Evolutionary conservation across 2,797 vertebrate genomes (phyloP), one percentile per base, ranked within the genome.

Genomic region (Gambusia yucatana): DNA sequence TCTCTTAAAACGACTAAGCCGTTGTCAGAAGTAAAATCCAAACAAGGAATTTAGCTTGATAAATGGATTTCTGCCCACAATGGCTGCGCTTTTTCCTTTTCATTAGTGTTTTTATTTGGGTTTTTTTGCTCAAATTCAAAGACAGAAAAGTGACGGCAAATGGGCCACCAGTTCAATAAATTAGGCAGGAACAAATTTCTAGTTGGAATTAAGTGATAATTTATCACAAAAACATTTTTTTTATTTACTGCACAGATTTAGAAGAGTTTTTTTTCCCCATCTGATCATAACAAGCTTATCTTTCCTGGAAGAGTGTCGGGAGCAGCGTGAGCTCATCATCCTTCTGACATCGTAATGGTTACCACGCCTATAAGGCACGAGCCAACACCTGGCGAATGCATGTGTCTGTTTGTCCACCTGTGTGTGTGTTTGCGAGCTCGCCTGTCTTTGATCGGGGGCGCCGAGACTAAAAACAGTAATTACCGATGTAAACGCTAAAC

Each of bases 401-500:
- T 87, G 74, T 86, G 86, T 86, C 65, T 90, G 63, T 90, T 52
- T 83, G 81, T 89, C 77, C 74, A 63, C 87, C 76, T 88, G 74
- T 84, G 72, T 78, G 72, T 85, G 78, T 80, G 72, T 84, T 67
- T 82, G 72, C 67, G 36, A 73, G 86, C 84, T 84, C 77, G 76
- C 36, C 79, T 67, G 77, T 74, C 94, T 96, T 96, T 96, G 94
- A 96, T 96, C 92, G 87, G 28, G 14, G 77, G 57, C 79, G 81
- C 84, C 28, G 79, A 83, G 84, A 87, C 87, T 89, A 93, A 95
- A 94, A 96, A 94, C 94, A 94, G 91, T 95, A 83, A 96, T 96
- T 95, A 96, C 84, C 65, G 84, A 88, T 88, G 94, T 93, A 87
- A 93, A 89, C 84, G 84, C 90, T 91, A 88, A 91, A 92, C 2